Evolutionary conservation across 2,888 invertebrate genomes (phyloP), one percentile per base, ranked within the genome.

Genomic region (Lordiphosa fenestrarum): DNA sequence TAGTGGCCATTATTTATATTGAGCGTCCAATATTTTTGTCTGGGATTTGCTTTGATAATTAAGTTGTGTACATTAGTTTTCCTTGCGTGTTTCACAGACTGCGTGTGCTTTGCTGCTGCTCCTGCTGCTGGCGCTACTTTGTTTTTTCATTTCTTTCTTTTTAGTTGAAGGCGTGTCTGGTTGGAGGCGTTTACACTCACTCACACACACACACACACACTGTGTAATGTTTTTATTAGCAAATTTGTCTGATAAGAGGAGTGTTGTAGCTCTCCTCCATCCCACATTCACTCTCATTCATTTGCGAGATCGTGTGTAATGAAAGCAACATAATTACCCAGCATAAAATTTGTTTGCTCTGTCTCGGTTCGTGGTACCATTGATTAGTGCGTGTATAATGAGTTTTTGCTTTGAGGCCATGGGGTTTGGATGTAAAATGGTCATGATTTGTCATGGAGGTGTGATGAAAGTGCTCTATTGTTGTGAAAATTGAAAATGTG

Each of bases 41-140:
- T 60, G 64, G 47, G 48, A 67, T 65, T 63, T 62, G 53, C 44
- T 69, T 64, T 57, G 56, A 70, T 77, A 77, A 78, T 78, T 72
- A 80, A 78, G 72, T 62, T 66, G 76, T 66, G 40, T 60, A 64
- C 59, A 60, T 71, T 49, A 62, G 66, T 57, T 53, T 46, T 41
- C 66, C 57, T 61, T 66, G 73, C 56, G 68, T 59, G 62, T 58
- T 37, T 40, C 47, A 44, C 46, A 57, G 30, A 30, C 54, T 54
- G 57, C 52, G 61, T 57, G 67, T 33, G 49, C 46, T 10, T 23
- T 44, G 36, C 33, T 19, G 3, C 19, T 38, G 33, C 15, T 35
- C 15, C 15, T 35, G 33, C 23, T 6, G 36, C 19, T 38, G 33
- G 12, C 25, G 23, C 15, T 35, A 38, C 23, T 6, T 7, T 19